phyloP scores from a whole-genome alignment of 2,888 invertebrate genomes.

The Drosophila formosana region DNA sequence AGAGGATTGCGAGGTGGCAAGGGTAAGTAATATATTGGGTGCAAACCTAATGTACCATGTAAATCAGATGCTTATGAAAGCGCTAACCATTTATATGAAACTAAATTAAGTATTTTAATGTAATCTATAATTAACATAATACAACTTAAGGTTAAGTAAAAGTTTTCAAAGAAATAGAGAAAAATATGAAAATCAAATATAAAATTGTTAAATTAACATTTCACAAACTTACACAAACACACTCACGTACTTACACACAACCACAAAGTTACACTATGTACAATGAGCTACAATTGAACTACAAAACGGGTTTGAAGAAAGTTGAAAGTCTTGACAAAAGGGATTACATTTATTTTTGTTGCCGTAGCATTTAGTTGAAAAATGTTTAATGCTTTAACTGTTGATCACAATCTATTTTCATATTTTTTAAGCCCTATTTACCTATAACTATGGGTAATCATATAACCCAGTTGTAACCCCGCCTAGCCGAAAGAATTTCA shows the following conservation, averaged over 20 bases:
- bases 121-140: slow-evolving; percentile 59
- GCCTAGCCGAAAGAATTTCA: slow-evolving; percentile 50
- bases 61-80: slow-evolving; percentile 37
- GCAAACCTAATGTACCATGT: slow-evolving; percentile 24
- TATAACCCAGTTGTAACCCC: slow-evolving; percentile 41
- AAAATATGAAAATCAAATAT: slow-evolving; percentile 7
- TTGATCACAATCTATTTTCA: slow-evolving; percentile 48
- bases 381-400: slow-evolving; percentile 58
- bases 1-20: slow-evolving; percentile 9
- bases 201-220: slow-evolving; percentile 48
- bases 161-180: slow-evolving; percentile 28
- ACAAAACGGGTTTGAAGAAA: slow-evolving; percentile 47
- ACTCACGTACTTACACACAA: slow-evolving; percentile 22
- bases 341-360: slow-evolving; percentile 51
- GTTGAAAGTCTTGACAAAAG: slow-evolving; percentile 15
- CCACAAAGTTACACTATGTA: slow-evolving; percentile 49
- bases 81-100: slow-evolving; percentile 66
- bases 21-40: slow-evolving; percentile 16
- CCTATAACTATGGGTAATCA: slow-evolving; percentile 16
- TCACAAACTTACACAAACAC: slow-evolving; percentile 25
- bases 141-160: slow-evolving; percentile 54
- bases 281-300: slow-evolving; percentile 71
- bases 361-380: slow-evolving; percentile 68
- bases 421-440: slow-evolving; percentile 25
- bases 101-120: slow-evolving; percentile 73